phyloP scores from a whole-genome alignment of 1,140 invertebrate species.

The Bombus terrestris region DNA sequence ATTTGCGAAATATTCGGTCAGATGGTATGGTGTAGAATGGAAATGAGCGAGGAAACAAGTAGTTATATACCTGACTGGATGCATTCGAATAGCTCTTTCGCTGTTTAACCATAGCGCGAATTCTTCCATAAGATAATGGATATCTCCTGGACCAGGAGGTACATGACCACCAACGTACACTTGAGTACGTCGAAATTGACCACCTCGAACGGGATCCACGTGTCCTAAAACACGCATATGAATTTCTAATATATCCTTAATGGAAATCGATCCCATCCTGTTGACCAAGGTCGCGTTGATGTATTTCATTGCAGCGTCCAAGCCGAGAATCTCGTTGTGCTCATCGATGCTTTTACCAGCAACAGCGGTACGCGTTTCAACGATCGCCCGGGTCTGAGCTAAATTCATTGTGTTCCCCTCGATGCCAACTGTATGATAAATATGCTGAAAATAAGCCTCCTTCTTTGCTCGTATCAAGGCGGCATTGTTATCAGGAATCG shows the following conservation, averaged over 20 bases:
- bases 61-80: constrained; percentile 90
- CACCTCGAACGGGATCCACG: constrained; percentile 95
- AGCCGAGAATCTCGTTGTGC: constrained; percentile 97
- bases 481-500: constrained; percentile 90
- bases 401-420: constrained; percentile 98
- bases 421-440: constrained; percentile 98
- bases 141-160: constrained; percentile 92
- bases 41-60: background rate
- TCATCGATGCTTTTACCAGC: constrained; percentile 97
- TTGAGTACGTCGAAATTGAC: constrained; percentile 90
- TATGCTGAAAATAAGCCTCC: constrained; percentile 97
- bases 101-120: constrained; percentile 96
- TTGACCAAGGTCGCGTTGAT: constrained; percentile 95
- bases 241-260: constrained; percentile 96
- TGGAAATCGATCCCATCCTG: constrained; percentile 81
- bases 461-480: constrained; percentile 94
- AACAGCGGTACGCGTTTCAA: constrained; percentile 96
- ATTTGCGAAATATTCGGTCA: background rate
- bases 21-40: no score
- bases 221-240: constrained; percentile 96
- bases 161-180: constrained; percentile 97
- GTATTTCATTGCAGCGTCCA: constrained; percentile 97
- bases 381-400: constrained; percentile 94
- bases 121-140: constrained; percentile 92
- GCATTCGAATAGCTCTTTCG: constrained; percentile 90